phyloP scores from a whole-genome alignment of 2,113 vertebrate genomes.

The Saguinus midas region DNA sequence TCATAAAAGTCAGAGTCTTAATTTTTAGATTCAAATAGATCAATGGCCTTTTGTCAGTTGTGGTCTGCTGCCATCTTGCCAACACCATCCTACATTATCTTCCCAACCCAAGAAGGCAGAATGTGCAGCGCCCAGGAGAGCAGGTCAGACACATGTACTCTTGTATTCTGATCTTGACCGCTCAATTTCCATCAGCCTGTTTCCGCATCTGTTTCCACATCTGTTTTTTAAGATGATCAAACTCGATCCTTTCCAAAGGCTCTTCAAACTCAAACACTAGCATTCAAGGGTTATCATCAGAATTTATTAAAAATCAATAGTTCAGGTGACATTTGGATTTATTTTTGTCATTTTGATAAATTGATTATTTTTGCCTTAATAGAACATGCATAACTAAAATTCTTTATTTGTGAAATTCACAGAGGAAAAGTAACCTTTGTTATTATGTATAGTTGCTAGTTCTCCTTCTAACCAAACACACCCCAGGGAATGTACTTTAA shows the following conservation, averaged over 20 bases:
- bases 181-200: background rate
- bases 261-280: background rate
- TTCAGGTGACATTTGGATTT: background rate
- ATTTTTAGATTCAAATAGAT: constrained; percentile 1
- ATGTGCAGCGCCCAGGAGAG: background rate
- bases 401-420: background rate
- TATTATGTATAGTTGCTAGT: background rate
- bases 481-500: background rate
- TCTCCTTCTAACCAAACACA: background rate
- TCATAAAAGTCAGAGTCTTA: background rate
- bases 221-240: background rate
- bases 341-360: background rate
- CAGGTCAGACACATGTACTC: background rate
- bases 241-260: background rate
- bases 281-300: background rate
- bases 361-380: background rate
- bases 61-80: background rate
- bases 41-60: background rate
- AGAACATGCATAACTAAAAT: background rate
- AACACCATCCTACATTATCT: background rate
- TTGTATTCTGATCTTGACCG: background rate
- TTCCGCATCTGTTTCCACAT: background rate
- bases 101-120: too few species aligned
- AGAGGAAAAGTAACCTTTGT: background rate
- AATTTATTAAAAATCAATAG: background rate